These are phyloP conservation scores for Volucella bombylans DNA, from an alignment of 2,888 invertebrate species.

Conservation along the genomic window DNA sequence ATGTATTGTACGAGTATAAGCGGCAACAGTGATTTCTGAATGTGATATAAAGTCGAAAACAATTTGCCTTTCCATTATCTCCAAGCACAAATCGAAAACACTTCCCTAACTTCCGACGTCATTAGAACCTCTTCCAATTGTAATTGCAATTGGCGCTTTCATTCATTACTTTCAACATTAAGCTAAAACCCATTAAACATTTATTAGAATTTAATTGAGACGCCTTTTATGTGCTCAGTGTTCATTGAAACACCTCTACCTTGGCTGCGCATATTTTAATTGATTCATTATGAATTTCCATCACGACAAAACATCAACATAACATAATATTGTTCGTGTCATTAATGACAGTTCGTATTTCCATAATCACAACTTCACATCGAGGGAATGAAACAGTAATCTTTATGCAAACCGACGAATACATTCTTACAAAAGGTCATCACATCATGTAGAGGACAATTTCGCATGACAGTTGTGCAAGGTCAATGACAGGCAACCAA, in stretches of 20 bases:
- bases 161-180: no score
- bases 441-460: neutral
- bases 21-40: no score
- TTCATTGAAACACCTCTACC: neutral
- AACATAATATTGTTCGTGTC: neutral
- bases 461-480: slow-evolving; percentile 29
- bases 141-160: no score
- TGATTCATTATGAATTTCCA: slow-evolving; percentile 26
- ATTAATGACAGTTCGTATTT: slow-evolving; percentile 23
- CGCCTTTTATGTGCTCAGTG: no score
- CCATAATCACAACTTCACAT: slow-evolving; percentile 5
- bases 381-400: slow-evolving; percentile 1
- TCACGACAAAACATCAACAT: slow-evolving; percentile 22
- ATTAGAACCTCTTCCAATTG: no score
- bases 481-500: slow-evolving; percentile 15
- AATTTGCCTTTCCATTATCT: no score
- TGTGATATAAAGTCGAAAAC: no score
- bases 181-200: no score
- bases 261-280: slow-evolving; percentile 23
- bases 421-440: neutral
- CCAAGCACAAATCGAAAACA: no score
- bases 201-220: no score
- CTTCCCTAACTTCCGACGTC: no score
- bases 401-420: neutral
- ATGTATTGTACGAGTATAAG: no score